phyloP scores from a whole-genome alignment of 2,888 invertebrate species.

The Pristionchus entomophagus region DNA sequence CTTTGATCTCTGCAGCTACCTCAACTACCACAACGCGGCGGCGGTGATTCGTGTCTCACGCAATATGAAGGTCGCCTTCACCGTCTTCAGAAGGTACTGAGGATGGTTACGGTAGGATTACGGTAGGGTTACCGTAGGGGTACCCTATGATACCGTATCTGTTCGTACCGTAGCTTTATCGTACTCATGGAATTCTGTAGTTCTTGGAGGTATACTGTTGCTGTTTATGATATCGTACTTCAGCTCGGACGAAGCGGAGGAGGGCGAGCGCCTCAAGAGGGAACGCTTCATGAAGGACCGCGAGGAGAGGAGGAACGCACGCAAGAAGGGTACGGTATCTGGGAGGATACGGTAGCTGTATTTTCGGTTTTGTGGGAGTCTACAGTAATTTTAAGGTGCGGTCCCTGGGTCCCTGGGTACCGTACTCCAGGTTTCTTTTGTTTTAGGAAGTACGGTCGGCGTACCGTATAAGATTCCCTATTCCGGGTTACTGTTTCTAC shows the following conservation, averaged over 20 bases:
- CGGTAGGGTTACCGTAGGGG: background rate
- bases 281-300: constrained; percentile 9
- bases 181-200: too few species aligned
- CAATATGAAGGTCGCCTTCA: background rate
- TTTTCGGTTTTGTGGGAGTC: too few species aligned
- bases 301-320: constrained; percentile 8
- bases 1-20: constrained; percentile 64
- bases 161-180: background rate
- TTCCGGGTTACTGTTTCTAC: too few species aligned
- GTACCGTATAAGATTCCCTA: too few species aligned
- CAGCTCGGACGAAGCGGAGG: background rate
- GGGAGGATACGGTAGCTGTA: too few species aligned
- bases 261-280: background rate
- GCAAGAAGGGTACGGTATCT: background rate
- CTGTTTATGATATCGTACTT: too few species aligned
- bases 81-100: constrained; percentile 21
- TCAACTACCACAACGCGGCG: constrained; percentile 56
- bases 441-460: too few species aligned
- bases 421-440: too few species aligned
- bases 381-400: too few species aligned
- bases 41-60: constrained; percentile 49
- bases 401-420: too few species aligned
- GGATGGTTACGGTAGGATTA: background rate
- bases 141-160: background rate
- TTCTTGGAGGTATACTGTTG: too few species aligned